A percentile compares a stretch with the other conserved stretches of the same genome.
phyloP scores from a whole-genome alignment of 30 jellyfish, hydroid and myxozoan genomes.

The Aurelia sp. region DNA sequence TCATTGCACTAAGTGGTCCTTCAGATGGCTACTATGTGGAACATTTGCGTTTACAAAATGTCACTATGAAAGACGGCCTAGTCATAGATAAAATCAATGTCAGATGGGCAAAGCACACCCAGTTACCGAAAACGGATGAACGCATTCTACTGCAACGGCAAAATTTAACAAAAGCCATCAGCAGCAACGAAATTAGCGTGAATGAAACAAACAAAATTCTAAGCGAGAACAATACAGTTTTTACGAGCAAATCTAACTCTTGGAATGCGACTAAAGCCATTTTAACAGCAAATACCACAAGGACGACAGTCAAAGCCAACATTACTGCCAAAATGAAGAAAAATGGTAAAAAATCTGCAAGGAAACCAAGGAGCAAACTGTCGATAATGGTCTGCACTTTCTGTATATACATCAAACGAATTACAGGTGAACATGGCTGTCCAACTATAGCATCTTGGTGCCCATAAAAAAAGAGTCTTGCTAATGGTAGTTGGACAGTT shows the following conservation, averaged over 20 bases:
- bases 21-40: constrained; percentile 78
- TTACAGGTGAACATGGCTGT: constrained; percentile 87
- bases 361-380: constrained; percentile 51
- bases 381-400: constrained; percentile 79
- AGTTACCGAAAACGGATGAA: constrained; percentile 66
- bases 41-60: constrained; percentile 89
- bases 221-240: not conserved
- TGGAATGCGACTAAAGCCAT: not conserved
- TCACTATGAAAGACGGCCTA: constrained; percentile 80
- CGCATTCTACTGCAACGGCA: constrained; percentile 48
- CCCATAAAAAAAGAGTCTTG: not conserved
- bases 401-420: constrained; percentile 70
- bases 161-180: not conserved
- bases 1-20: constrained; percentile 59
- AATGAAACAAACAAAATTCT: not conserved
- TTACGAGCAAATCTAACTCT: not conserved
- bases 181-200: not conserved
- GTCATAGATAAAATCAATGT: constrained; percentile 80
- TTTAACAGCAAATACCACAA: not conserved
- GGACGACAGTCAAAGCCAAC: not conserved
- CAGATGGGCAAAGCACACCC: constrained; percentile 92
- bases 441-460: constrained; percentile 68
- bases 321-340: not conserved
- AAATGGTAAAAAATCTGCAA: not conserved
- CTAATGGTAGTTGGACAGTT: too few species aligned